Evolutionary conservation across 2,888 invertebrate species (phyloP), one percentile per base, ranked within the genome.

Genomic region (Mythimna loreyi): DNA sequence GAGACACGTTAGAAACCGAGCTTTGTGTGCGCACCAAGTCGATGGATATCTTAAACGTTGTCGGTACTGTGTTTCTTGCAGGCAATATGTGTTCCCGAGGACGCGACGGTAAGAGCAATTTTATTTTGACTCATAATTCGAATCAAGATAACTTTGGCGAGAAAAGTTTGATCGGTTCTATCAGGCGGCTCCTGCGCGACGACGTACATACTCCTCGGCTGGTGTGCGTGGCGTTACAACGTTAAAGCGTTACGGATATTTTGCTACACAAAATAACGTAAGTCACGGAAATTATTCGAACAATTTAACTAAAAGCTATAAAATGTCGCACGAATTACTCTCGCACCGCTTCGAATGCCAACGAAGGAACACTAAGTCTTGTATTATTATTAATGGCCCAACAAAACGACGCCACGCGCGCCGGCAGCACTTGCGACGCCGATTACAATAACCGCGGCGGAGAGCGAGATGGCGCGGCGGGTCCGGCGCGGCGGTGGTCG

Each of bases 261-360:
- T 19, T 50, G 28, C 25, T 21, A 13, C 30, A 25, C 8, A 33
- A 25, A 66, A 30, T 9, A 45, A 55, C 21, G 19, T 36, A 47
- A 55, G 19, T 40, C 23, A 40, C 28, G n/a, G 1, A 56, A 55
- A 67, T 67, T 40, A 30, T 68, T 28, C 36, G 69, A 67, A 49
- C 67, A 55, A 68, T 67, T 67, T 53, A 67, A 67, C 67, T 67
- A 67, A 55, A 68, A 68, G 55, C 55, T 55, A 47, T 68, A 68
- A 67, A 67, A 49, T 40, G 55, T 40, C 40, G 28, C 47, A 28
- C 47, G 47, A 67, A 67, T 68, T 55, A 55, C 68, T 55, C 36
- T 47, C 55, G 25, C 33, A 21, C 19, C 9, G 45, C 53, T 36
- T 36, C 21, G 33, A 67, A 67, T 45, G 67, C 40, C 33, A 53